phyloP scores from a whole-genome alignment of 2,888 invertebrate species.

The Hesperia comma region DNA sequence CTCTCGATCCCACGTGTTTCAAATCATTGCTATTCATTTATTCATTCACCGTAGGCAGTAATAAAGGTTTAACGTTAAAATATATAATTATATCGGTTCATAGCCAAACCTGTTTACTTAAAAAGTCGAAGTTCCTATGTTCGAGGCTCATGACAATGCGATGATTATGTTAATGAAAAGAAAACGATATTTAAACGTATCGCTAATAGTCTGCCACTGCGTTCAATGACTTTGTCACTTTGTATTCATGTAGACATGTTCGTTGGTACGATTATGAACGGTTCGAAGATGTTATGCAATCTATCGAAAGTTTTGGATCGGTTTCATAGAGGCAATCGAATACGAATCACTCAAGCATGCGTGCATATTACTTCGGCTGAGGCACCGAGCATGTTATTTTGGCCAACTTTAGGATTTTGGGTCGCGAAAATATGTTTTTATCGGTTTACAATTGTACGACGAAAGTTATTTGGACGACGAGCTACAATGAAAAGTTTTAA shows the following conservation, averaged over 20 bases:
- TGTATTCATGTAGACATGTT: not conserved
- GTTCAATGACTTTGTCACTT: not conserved
- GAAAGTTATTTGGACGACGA: not conserved
- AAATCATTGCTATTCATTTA: too few relatives aligned
- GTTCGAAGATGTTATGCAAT: conserved; percentile 1
- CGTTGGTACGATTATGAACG: not conserved
- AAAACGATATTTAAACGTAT: not conserved
- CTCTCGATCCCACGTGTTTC: too few relatives aligned
- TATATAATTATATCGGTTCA: too few relatives aligned
- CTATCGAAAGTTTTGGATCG: not conserved
- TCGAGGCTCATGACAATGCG: not conserved
- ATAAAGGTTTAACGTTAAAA: too few relatives aligned
- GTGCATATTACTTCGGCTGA: not conserved
- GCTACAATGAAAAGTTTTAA: conserved; percentile 17
- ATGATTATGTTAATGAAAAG: not conserved
- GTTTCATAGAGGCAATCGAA: conserved; percentile 6
- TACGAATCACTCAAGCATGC: not conserved
- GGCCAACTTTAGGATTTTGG: not conserved
- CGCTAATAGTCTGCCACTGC: not conserved
- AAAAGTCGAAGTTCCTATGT: too few relatives aligned
- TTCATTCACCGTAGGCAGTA: too few relatives aligned
- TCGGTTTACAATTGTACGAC: not conserved
- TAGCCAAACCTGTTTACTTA: too few relatives aligned
- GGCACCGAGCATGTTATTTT: not conserved
- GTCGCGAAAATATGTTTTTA: not conserved